Percentiles rank a stretch among this genome's conserved stretches.
phyloP scores from a whole-genome alignment of 2,888 invertebrate species.

The Ectemnius continuus region DNA sequence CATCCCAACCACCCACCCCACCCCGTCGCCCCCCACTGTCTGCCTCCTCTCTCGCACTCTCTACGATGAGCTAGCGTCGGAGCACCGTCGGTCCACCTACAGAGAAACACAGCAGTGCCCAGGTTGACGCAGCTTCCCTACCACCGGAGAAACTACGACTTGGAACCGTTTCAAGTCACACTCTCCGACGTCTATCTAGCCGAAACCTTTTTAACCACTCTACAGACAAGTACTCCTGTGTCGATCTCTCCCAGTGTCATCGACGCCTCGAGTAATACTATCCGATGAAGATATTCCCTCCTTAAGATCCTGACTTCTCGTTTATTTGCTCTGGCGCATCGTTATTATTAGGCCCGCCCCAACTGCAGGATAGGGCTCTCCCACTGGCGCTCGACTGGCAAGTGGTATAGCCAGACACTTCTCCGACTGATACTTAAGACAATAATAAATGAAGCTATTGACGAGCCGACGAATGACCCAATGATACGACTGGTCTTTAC shows the following conservation, averaged over 20 bases:
- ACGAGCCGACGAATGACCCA: neutral
- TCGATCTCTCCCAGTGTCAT: slow-evolving; percentile 30
- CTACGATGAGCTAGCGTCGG: slow-evolving; percentile 13
- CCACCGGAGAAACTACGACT: slow-evolving; percentile 7
- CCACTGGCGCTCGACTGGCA: neutral
- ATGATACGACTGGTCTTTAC: neutral
- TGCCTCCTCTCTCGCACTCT: slow-evolving; percentile 4
- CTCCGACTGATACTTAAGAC: neutral
- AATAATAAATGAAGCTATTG: neutral
- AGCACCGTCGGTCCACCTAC: slow-evolving; percentile 13
- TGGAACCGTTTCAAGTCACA: slow-evolving; percentile 17
- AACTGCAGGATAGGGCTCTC: neutral
- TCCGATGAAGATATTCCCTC: slow-evolving; percentile 23
- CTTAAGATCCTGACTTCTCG: neutral
- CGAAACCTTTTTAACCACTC: slow-evolving; percentile 45
- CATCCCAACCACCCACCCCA: slow-evolving; percentile 34
- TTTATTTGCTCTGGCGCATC: neutral
- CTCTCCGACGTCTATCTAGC: slow-evolving; percentile 25
- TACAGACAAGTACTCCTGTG: slow-evolving; percentile 17
- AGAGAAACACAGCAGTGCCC: slow-evolving; percentile 5
- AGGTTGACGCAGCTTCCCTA: slow-evolving; percentile 3
- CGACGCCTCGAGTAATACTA: slow-evolving; percentile 23
- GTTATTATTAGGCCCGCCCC: neutral
- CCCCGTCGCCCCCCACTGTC: slow-evolving; percentile 9
- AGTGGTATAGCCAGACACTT: neutral